A percentile compares a stretch with the other conserved stretches of the same genome.
phyloP scores from a whole-genome alignment of 2,113 vertebrate genomes.

The Ctenodactylus gundi region DNA sequence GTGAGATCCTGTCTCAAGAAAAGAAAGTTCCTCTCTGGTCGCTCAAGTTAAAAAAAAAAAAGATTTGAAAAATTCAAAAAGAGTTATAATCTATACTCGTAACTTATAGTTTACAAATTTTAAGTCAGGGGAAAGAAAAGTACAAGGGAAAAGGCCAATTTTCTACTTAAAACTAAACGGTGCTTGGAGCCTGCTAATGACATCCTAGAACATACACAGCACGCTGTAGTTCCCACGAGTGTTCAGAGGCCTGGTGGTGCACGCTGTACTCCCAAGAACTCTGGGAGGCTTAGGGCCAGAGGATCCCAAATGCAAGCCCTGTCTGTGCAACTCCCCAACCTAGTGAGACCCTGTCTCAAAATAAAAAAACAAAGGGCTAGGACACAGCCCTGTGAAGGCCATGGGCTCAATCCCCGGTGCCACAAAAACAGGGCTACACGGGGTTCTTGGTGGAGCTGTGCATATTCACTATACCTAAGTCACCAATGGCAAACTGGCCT shows the following conservation, averaged over 20 bases:
- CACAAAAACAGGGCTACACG: no score
- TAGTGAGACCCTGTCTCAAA: no score
- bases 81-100: neutral
- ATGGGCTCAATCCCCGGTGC: no score
- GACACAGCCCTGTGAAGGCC: no score
- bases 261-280: no score
- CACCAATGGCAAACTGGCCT: neutral
- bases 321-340: no score
- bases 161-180: neutral
- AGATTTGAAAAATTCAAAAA: neutral
- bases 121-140: neutral
- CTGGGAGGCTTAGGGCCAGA: no score
- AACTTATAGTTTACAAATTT: neutral
- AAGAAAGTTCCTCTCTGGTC: neutral
- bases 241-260: no score
- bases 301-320: no score
- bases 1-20: no score
- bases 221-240: neutral
- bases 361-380: no score
- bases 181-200: neutral
- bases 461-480: neutral
- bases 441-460: neutral
- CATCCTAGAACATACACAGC: neutral
- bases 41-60: neutral
- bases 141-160: neutral